A percentile compares a stretch with the other conserved stretches of the same genome.
These are phyloP conservation scores for Sorex fumeus DNA, from an alignment of 2,113 vertebrate species.

Conservation along the genomic window DNA sequence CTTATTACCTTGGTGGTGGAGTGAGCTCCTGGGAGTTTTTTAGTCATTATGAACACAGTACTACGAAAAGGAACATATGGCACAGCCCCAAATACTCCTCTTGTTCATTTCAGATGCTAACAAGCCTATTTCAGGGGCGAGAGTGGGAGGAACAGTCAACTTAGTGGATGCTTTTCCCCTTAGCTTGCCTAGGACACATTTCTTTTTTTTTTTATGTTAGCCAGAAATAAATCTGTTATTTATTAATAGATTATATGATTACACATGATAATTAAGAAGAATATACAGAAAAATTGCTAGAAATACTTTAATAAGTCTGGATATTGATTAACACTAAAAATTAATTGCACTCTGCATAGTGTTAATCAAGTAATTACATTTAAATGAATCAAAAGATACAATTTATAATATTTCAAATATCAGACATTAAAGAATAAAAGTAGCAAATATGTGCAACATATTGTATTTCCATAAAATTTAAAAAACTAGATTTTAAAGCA, in stretches of 20 bases:
- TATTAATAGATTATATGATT: neutral
- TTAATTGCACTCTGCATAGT: slow-evolving; percentile 29
- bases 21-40: slow-evolving; percentile 46
- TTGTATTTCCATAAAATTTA: neutral
- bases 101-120: slow-evolving; percentile 37
- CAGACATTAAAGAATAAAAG: too few species aligned
- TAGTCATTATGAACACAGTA: slow-evolving; percentile 58
- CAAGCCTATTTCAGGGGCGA: slow-evolving; percentile 4
- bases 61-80: slow-evolving; percentile 57
- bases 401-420: neutral
- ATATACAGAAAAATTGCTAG: neutral
- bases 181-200: slow-evolving; percentile 30
- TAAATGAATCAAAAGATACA: too few species aligned
- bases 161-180: slow-evolving; percentile 16
- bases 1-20: slow-evolving; percentile 54
- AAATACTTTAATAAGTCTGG: slow-evolving; percentile 4
- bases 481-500: neutral
- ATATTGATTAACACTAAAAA: neutral
- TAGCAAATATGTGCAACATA: too few species aligned
- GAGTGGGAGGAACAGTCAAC: neutral
- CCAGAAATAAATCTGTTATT: neutral
- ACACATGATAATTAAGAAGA: neutral
- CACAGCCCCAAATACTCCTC: neutral
- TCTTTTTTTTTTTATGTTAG: too few species aligned
- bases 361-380: neutral